Percentiles rank a stretch among this genome's conserved stretches.
These are phyloP conservation scores for Empis livida DNA, from an alignment of 2,888 invertebrate genomes.

Conservation along the genomic window DNA sequence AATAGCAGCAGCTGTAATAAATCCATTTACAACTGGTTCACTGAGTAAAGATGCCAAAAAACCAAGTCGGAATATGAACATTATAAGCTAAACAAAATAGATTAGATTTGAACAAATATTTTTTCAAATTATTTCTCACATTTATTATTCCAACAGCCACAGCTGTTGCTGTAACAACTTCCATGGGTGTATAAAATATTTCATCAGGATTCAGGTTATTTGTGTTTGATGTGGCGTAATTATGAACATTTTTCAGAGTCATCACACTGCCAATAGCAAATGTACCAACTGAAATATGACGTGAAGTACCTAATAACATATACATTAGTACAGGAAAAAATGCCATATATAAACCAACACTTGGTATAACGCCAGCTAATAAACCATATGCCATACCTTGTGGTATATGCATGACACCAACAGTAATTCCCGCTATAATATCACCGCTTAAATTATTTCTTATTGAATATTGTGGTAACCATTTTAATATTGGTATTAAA, in stretches of 20 bases:
- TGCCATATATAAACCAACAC: constrained; percentile 64
- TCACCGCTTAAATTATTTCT: constrained; percentile 51
- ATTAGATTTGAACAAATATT: background rate
- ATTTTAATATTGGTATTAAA: constrained; percentile 44
- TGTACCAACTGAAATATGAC: constrained; percentile 71
- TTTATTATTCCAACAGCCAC: constrained; percentile 57
- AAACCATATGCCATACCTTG: constrained; percentile 67
- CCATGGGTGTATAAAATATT: constrained; percentile 40
- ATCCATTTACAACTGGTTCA: constrained; percentile 52
- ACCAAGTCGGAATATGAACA: constrained; percentile 49
- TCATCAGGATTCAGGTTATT: background rate
- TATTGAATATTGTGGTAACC: constrained; percentile 50
- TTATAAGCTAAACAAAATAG: constrained; percentile 37
- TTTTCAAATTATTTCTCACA: constrained; percentile 32
- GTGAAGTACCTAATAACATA: constrained; percentile 68
- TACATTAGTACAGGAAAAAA: constrained; percentile 78
- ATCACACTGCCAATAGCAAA: constrained; percentile 76
- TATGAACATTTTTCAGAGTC: constrained; percentile 60
- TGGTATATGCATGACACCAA: constrained; percentile 75
- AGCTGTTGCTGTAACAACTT: constrained; percentile 61
- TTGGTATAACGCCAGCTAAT: constrained; percentile 51
- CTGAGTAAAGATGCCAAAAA: constrained; percentile 46
- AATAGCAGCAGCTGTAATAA: constrained; percentile 58
- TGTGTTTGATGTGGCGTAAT: constrained; percentile 32
- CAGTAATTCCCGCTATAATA: constrained; percentile 67